Base-by-base conservation (phyloP, 92 coral and sea anemone species). In the Pocillopora meandrina region DNA sequence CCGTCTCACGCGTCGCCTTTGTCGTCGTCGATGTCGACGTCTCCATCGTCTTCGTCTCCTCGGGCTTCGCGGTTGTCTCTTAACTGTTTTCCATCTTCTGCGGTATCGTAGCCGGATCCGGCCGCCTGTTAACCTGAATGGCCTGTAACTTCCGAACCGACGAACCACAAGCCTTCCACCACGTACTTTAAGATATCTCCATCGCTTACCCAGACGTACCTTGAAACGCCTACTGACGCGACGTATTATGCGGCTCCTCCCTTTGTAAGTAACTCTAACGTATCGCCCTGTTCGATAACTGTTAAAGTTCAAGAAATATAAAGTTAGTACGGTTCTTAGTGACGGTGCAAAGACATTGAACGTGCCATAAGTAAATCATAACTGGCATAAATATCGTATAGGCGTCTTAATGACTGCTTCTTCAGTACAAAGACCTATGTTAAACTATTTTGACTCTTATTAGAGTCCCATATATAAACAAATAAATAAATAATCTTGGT, bases 181-280 rank as follows among this genome's bases (percentile, higher is more conserved):
- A 20, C 65, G 80, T 21, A 21, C 11, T 26, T 3, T 26, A 42
- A 83, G 12, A 12, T 33, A 83, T 19, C 55, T 15, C 86, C 86
- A 83, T 14, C 78, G 85, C 42, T 18, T 55, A 20, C 86, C 80
- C 56, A 73, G 12, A 5, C 74, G 74, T 16, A 83, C 7, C 55
- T 63, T 83, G 74, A 74, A 74, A 52, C 86, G 86, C 11, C 80
- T n/a, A 52, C 56, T 49, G 34, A 83, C 31, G 74, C 80, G 80
- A 47, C 86, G 86, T 73, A 83, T 74, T 23, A 47, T 73, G 61
- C 49, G 73, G 12, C 16, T 31, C 33, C n/a, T 73, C 33, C 80
- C 80, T 31, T 65, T 83, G 86, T 73, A 83, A 1, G 63, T 47
- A 49, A 64, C 52, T 35, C 31, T 26, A 64, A 83, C 21, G 73